Evolutionary conservation across 2,888 invertebrate species (phyloP).

Genomic region (Parnassius smintheus): DNA sequence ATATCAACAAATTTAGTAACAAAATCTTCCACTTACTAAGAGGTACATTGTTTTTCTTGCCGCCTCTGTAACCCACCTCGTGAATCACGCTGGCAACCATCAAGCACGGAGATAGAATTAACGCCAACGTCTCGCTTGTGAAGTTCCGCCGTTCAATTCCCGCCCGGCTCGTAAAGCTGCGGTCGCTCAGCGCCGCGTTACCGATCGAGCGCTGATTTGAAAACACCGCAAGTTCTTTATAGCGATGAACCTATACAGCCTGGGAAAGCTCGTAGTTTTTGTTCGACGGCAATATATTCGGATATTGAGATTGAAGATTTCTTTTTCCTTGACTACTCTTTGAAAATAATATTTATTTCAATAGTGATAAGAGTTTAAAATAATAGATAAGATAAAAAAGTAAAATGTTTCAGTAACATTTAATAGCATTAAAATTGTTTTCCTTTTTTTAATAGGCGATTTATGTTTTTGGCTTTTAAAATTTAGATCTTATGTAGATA

Average conservation of each 20-base stretch:
- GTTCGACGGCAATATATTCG: not conserved
- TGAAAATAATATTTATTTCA: no score
- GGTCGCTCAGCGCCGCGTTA: slow-evolving; percentile 50
- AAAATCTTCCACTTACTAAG: not conserved
- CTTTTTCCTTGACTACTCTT: no score
- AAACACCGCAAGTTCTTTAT: slow-evolving; percentile 61
- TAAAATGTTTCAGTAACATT: no score
- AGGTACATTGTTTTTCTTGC: slow-evolving; percentile 2
- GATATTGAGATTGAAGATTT: not conserved
- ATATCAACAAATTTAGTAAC: no score
- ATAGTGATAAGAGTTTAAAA: no score
- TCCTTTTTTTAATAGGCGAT: no score
- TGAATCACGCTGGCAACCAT: slow-evolving; percentile 25
- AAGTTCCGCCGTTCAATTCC: slow-evolving; percentile 65
- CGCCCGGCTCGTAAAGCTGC: slow-evolving; percentile 57
- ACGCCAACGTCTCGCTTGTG: slow-evolving; percentile 44
- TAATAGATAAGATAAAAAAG: no score
- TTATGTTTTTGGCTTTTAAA: no score
- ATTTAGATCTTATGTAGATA: no score
- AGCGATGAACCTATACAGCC: slow-evolving; percentile 11
- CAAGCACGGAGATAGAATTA: slow-evolving; percentile 32
- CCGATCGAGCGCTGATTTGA: slow-evolving; percentile 61
- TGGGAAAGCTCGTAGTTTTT: slow-evolving; percentile 20
- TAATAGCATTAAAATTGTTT: no score
- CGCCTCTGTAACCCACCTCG: slow-evolving; percentile 15